These are phyloP conservation scores for Trissonchulus sp. DNA, from an alignment of 2,888 invertebrate species.

Conservation along the genomic window DNA sequence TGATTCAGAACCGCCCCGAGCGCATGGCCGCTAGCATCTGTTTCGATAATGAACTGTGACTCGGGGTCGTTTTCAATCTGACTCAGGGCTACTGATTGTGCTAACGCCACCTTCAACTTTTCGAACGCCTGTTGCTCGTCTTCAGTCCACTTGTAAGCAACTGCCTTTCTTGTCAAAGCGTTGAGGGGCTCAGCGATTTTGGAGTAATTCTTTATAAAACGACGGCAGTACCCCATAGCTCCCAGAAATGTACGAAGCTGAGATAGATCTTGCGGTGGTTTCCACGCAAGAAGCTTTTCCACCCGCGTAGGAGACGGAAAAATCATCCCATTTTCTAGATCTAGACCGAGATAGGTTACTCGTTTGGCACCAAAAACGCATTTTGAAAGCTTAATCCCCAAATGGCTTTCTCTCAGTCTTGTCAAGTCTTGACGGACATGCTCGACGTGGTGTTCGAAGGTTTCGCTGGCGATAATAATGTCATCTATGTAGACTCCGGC, in stretches of 20 bases:
- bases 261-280: not conserved
- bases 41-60: not conserved
- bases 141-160: not conserved
- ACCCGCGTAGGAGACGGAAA: not conserved
- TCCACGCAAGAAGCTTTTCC: not conserved
- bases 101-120: not conserved
- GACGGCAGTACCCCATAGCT: not conserved
- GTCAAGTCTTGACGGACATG: not conserved
- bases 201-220: not conserved
- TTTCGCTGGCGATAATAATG: not conserved
- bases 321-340: not conserved
- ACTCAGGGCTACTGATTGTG: not conserved
- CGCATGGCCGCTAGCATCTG: not conserved
- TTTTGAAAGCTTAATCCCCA: not conserved
- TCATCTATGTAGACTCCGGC: not conserved
- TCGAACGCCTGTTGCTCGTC: not conserved
- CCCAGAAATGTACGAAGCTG: not conserved
- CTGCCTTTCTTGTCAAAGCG: not conserved
- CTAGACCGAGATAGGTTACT: not conserved
- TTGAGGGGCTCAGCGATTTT: not conserved
- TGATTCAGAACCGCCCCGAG: not conserved
- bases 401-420: not conserved
- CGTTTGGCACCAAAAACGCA: not conserved
- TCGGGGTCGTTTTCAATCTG: not conserved
- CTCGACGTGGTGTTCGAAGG: not conserved